phyloP scores from a whole-genome alignment of 2,888 invertebrate genomes.

The Thymelicus lineola region DNA sequence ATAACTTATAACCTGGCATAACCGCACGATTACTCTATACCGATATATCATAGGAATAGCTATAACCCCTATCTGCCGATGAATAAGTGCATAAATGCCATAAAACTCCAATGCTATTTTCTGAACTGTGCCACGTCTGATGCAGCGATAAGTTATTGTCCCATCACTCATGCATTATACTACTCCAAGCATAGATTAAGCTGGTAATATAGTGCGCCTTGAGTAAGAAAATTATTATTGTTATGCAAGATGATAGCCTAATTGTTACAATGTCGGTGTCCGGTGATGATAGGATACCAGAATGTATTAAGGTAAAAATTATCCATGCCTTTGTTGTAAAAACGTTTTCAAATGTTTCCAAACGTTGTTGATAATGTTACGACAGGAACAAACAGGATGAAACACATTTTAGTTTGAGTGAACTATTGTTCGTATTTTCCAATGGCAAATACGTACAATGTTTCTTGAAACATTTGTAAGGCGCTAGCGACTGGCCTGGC shows the following conservation, averaged over 20 bases:
- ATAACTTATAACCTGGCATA: not conserved
- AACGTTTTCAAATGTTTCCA: too few species aligned
- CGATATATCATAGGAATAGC: not conserved
- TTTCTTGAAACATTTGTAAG: too few species aligned
- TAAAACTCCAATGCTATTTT: not conserved
- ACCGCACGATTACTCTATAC: not conserved
- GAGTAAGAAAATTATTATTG: too few species aligned
- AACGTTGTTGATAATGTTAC: not conserved
- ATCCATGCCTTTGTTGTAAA: too few species aligned
- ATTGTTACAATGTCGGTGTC: too few species aligned
- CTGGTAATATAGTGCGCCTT: not conserved
- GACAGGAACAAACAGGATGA: not conserved
- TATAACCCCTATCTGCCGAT: not conserved
- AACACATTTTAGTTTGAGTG: not conserved
- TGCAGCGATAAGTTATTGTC: not conserved
- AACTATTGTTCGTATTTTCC: too few species aligned
- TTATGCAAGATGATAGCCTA: too few species aligned
- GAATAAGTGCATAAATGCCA: slow-evolving; percentile 4
- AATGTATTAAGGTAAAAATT: too few species aligned
- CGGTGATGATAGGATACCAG: too few species aligned
- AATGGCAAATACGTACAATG: too few species aligned
- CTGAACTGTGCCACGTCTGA: slow-evolving; percentile 1
- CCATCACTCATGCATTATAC: not conserved
- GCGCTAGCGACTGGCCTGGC: too few species aligned
- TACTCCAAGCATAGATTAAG: not conserved